Evolutionary conservation across 1,140 invertebrate species (phyloP).

Genomic region (Drosophila leontia): DNA sequence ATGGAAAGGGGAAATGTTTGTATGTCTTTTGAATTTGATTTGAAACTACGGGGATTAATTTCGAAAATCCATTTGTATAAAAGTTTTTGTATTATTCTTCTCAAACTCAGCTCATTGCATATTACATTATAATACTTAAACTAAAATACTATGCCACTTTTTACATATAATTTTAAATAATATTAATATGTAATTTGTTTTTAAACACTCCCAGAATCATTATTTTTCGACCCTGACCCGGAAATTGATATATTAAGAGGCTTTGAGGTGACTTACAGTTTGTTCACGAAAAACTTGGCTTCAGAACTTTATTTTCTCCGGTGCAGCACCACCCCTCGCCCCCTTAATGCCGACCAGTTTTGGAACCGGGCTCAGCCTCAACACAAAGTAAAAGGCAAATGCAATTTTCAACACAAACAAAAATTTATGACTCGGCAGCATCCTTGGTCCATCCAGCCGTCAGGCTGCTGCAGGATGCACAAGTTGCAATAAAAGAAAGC

Average conservation of each 20-base stretch:
- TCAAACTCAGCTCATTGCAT: too few species aligned
- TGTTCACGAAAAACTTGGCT: not conserved
- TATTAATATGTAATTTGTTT: too few species aligned
- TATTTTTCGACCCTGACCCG: not conserved
- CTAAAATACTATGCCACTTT: not conserved
- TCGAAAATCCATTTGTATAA: too few species aligned
- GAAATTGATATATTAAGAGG: not conserved
- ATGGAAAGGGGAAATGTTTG: not conserved
- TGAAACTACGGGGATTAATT: too few species aligned
- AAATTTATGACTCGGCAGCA: slow-evolving; percentile 69
- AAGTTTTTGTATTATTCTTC: too few species aligned
- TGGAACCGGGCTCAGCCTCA: slow-evolving; percentile 39
- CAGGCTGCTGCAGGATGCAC: slow-evolving; percentile 31
- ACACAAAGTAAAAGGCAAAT: slow-evolving; percentile 78
- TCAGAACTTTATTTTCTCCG: slow-evolving; percentile 5
- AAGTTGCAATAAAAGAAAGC: slow-evolving; percentile 58
- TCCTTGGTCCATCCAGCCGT: slow-evolving; percentile 41
- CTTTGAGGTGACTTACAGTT: not conserved
- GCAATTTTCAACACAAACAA: slow-evolving; percentile 82
- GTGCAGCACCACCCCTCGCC: not conserved
- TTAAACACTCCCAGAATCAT: too few species aligned
- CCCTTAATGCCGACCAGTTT: slow-evolving; percentile 13
- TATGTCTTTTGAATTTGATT: too few species aligned
- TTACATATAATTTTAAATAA: not conserved
- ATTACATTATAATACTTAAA: not conserved